Base-by-base conservation (phyloP, 2,888 invertebrate species). In the Nemotelus nigrinus region DNA sequence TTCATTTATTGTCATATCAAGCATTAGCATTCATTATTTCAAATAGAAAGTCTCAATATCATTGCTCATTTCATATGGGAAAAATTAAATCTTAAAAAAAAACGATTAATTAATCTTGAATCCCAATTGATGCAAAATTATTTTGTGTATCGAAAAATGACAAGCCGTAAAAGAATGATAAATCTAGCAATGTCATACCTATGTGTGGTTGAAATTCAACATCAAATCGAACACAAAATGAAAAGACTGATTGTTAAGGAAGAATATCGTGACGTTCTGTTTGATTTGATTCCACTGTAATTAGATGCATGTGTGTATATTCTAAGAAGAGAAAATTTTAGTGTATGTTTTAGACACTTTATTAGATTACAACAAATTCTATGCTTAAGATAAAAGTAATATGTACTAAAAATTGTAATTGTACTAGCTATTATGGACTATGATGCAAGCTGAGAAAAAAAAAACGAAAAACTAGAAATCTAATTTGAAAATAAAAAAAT, bases 241-340 rank as follows among this genome's bases (percentile, higher is more conserved):
- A 48, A 41, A 74, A 74, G 74, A 74, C 74, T 74, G 74, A 74
- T 74, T 74, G 44, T 10, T 47, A 55, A 63, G 48, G 63, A 60
- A 41, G 57, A 25, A 74, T 74, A 74, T 74, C 60, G 47, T 50
- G 43, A 63, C 25, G 50, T 63, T 74, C 48, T 3, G 39, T 45
- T 74, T 74, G 53, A 53, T 70, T 70, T 55, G 8, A 47, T 63
- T 63, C 72, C 41, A 7, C 48, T 60, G 43, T 57, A 44, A 70
- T 55, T 25, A 25, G 25, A 25, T 25, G 25, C 25, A 25, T 25
- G 25, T 25, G 25, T 72, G 48, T 74, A 74, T 44, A 63, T 63
- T 74, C 60, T 48, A 50, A 50, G 74, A 63, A 74, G 41, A 60
- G 55, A 55, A 55, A 70, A 70, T 10, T 39, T 70, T 55, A 70